A percentile compares a stretch with the other conserved stretches of the same genome.
Conservation (phyloP, 92 coral and sea anemone species). For the Siderastrea siderea region DNA sequence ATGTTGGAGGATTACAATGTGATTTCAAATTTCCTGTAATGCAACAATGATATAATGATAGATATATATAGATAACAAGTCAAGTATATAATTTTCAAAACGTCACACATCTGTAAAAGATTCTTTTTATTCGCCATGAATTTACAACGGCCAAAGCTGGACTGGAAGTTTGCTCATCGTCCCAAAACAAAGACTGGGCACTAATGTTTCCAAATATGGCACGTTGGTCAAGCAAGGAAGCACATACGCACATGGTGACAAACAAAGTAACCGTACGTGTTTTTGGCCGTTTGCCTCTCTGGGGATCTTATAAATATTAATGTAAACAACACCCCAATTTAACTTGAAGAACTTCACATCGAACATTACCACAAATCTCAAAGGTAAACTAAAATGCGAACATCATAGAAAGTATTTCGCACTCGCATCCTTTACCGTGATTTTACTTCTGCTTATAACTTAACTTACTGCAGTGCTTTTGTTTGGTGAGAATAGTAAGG, state of each 20-base stretch:
- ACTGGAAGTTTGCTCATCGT: background rate
- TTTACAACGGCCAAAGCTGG: background rate
- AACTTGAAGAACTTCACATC: slow-evolving; percentile 9
- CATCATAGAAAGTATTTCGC: slow-evolving; percentile 1
- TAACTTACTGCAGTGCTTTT: slow-evolving; percentile 6
- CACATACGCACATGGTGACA: background rate
- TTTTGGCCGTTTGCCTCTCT: background rate
- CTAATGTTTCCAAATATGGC: slow-evolving; percentile 1
- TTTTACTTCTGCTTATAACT: slow-evolving; percentile 2
- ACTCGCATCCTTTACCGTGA: background rate
- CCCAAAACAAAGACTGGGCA: slow-evolving; percentile 18
- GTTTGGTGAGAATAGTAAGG: slow-evolving; percentile 4
- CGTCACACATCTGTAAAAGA: slow-evolving; percentile 6
- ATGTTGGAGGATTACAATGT: slow-evolving; percentile 4
- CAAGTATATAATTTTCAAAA: background rate
- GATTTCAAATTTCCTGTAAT: slow-evolving; percentile 10
- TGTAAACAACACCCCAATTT: background rate
- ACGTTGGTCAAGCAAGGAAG: background rate
- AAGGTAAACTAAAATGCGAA: slow-evolving; percentile 9
- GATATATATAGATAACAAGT: background rate
- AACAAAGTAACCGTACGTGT: background rate
- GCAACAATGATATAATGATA: slow-evolving; percentile 6
- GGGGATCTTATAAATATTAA: background rate
- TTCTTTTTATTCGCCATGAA: background rate
- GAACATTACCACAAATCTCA: background rate